phyloP scores from a whole-genome alignment of 1,140 invertebrate species.

The Sarcophaga bullata region DNA sequence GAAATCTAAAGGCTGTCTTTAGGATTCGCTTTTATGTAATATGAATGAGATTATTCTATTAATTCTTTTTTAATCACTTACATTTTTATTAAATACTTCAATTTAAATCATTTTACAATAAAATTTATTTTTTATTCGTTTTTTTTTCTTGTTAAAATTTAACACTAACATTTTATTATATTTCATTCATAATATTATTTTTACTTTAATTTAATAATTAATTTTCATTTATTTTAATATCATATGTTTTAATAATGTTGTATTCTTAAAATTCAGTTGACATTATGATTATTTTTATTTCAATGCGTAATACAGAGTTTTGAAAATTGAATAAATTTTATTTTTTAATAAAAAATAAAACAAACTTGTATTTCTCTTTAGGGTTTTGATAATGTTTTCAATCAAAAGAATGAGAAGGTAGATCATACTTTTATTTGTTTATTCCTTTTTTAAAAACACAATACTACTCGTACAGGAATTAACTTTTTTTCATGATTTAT shows the following conservation, averaged over 20 bases:
- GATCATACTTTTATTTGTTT: not conserved
- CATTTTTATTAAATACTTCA: constrained; percentile 48
- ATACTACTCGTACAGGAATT: not conserved
- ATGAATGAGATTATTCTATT: too few relatives aligned
- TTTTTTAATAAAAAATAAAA: not conserved
- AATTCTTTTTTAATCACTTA: constrained; percentile 45
- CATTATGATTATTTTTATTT: not conserved
- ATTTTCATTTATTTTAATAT: constrained; percentile 9
- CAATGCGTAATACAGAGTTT: not conserved
- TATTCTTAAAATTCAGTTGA: constrained; percentile 1
- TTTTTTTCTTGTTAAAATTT: constrained; percentile 1
- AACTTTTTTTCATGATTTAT: too few relatives aligned
- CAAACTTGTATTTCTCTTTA: not conserved
- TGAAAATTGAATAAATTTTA: not conserved
- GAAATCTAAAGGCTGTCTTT: too few relatives aligned
- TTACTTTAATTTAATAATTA: constrained; percentile 25
- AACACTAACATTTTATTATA: constrained; percentile 36
- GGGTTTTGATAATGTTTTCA: not conserved
- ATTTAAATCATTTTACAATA: not conserved
- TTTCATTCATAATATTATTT: too few relatives aligned
- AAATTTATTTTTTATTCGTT: not conserved
- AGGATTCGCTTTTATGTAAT: too few relatives aligned
- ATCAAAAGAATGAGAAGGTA: not conserved
- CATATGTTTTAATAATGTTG: not conserved
- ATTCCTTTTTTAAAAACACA: not conserved